Conservation (phyloP, 1,140 invertebrate species). For the Drosophila saltans region DNA sequence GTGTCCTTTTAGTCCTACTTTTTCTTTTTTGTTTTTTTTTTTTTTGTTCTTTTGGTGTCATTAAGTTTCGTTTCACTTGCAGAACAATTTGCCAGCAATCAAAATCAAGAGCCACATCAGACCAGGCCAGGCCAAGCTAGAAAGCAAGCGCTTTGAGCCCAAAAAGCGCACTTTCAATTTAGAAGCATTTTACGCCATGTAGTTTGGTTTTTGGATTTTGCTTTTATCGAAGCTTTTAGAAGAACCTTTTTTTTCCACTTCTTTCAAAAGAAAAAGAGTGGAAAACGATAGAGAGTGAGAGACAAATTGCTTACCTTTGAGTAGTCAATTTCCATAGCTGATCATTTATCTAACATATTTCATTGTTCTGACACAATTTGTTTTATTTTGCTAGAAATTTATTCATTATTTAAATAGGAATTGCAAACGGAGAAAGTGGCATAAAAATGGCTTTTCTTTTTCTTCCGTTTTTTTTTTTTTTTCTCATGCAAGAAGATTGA, state of each 20-base stretch:
- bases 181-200: constrained; percentile 52
- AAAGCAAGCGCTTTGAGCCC: constrained; percentile 15
- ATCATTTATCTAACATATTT: constrained; percentile 9
- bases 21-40: background rate
- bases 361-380: constrained; percentile 7
- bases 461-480: constrained; percentile 24
- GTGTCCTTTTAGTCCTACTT: background rate
- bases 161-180: constrained; percentile 62
- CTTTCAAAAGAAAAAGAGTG: constrained; percentile 42
- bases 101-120: constrained; percentile 66
- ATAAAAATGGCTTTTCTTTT: constrained; percentile 29
- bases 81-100: constrained; percentile 64
- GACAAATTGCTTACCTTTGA: constrained; percentile 6
- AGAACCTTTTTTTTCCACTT: constrained; percentile 30
- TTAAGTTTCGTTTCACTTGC: constrained; percentile 72
- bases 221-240: constrained; percentile 29
- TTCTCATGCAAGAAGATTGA: constrained; percentile 36
- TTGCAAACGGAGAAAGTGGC: constrained; percentile 3
- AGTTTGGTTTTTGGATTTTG: constrained; percentile 51
- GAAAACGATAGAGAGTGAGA: constrained; percentile 39
- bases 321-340: background rate
- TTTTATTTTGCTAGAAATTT: constrained; percentile 8
- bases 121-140: constrained; percentile 36
- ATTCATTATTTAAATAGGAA: constrained; percentile 13
- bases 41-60: constrained; percentile 64